These are phyloP conservation scores for Lanistes nyassanus DNA, from an alignment of 1,140 invertebrate genomes.

Conservation along the genomic window DNA sequence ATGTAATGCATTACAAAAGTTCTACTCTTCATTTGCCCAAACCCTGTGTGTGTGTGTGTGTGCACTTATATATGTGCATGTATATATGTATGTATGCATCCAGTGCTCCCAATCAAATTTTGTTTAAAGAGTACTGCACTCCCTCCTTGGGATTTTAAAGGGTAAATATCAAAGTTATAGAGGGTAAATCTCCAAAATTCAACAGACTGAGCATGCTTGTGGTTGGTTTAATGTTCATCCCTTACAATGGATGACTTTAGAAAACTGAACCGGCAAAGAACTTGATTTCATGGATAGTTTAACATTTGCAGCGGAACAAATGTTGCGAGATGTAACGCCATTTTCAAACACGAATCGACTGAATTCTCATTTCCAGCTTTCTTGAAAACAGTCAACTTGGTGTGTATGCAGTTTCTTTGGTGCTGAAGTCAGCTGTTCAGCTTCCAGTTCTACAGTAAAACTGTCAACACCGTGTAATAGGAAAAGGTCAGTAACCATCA, in stretches of 20 bases:
- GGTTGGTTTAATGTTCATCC: neutral
- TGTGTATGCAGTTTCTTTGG: no score
- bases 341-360: no score
- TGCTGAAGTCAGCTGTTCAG: no score
- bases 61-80: neutral
- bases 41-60: neutral
- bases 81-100: conserved; percentile 3
- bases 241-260: neutral
- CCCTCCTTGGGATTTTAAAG: no score
- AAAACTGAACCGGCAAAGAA: neutral
- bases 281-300: neutral
- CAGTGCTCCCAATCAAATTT: neutral
- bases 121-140: no score
- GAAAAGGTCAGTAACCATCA: neutral
- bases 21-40: no score
- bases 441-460: neutral
- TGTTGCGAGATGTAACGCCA: no score
- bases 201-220: no score
- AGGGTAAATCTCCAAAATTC: neutral
- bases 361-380: no score
- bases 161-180: neutral
- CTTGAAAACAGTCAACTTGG: no score
- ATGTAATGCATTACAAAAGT: no score
- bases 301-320: no score
- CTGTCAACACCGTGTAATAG: neutral